Conservation (phyloP, 2,797 vertebrate species). For the Clarias fuscus region DNA sequence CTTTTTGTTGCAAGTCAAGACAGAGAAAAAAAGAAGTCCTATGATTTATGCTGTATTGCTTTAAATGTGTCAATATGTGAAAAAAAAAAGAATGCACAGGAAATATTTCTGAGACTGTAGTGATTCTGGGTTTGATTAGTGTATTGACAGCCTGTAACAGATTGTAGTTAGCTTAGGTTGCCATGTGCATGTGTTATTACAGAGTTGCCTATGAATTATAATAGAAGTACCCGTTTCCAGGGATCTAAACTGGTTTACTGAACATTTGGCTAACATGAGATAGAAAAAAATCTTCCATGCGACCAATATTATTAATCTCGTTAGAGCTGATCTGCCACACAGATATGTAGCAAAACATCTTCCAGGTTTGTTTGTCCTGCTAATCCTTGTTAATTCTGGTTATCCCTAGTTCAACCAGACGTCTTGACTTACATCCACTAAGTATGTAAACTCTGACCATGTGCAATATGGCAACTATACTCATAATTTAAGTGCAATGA, state of each 20-base stretch:
- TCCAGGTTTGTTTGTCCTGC: not conserved
- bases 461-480: not conserved
- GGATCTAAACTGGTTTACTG: not conserved
- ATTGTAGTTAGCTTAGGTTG: not conserved
- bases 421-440: not conserved
- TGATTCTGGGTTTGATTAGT: conserved; percentile 7
- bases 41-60: not conserved
- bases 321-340: not conserved
- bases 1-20: not conserved
- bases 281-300: not conserved
- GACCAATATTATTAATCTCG: not conserved
- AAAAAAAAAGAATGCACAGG: not conserved
- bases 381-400: not conserved
- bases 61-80: conserved; percentile 1
- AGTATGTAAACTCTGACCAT: not conserved
- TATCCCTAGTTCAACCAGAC: not conserved
- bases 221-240: not conserved
- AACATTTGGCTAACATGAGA: not conserved
- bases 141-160: conserved; percentile 4
- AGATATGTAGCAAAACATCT: not conserved
- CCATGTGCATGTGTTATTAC: conserved; percentile 9
- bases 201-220: not conserved
- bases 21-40: not conserved
- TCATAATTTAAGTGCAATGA: not conserved
- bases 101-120: not conserved